Evolutionary conservation across 1,140 invertebrate genomes (phyloP), one percentile per base, ranked within the genome.

Genomic region (Hylaeus volcanicus): DNA sequence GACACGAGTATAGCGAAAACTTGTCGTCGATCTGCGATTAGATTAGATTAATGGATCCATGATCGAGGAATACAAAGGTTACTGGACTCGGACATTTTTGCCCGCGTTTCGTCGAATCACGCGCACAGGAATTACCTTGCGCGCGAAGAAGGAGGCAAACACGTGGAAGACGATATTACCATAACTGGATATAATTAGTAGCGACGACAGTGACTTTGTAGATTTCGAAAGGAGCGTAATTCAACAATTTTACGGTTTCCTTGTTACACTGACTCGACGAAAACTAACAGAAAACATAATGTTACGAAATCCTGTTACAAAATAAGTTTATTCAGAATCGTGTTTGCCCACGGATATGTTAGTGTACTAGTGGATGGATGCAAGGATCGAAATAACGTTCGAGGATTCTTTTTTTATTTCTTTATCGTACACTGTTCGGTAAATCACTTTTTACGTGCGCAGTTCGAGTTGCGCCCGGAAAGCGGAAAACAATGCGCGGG

Each of bases 41-140:
- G 85, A 85, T 86, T 84, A 88, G 87, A 85, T 84, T 85, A 76
- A 75, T 45, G 53, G 26, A 82, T 74, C 43, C 56, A 48, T 65
- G 69, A 69, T 76, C 55, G 48, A 15, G 45, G 14, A 43, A 56
- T 39, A 15, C 60, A 43, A 73, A 76, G 69, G 64, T 85, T 79
- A 61, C 69, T 76, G 80, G 76, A 85, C 83, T 82, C 75, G 39
- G 68, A 76, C 69, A 72, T 69, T 73, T 78, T 39, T 55, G 65
- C 39, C 45, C n/a, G 39, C 4, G 1, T 60, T 61, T 76, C 12
- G n/a, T 51, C 26, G 26, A 45, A 39, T 4, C n/a, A 48, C 12
- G 43, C 41, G 55, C 5, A 12, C 12, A 9, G 3, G 3, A 3
- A 77, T 77, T 61, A 12, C 51, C 5, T 5, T 6, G 15, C 0